These are phyloP conservation scores for Streptopelia turtur DNA, from an alignment of 2,797 vertebrate genomes.

Conservation along the genomic window DNA sequence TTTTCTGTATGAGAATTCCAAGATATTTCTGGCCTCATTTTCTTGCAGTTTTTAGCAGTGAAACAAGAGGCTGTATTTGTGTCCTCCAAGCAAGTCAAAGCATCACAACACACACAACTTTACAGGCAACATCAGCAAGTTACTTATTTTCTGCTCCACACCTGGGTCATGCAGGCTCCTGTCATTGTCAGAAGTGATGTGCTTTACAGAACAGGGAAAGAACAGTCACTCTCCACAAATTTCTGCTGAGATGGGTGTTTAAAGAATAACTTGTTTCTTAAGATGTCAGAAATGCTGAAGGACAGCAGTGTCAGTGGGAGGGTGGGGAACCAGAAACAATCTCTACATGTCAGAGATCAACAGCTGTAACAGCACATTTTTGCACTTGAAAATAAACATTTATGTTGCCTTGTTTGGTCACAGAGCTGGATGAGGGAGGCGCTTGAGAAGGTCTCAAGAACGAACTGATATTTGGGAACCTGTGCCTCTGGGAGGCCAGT, in stretches of 20 bases:
- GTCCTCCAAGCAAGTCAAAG: not conserved
- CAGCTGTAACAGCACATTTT: not conserved
- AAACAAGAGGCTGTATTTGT: not conserved
- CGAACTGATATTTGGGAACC: rapidly evolving
- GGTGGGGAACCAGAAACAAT: not conserved
- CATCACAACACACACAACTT: not conserved
- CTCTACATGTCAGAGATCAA: not conserved
- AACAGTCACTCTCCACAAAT: not conserved
- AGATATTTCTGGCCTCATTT: not conserved
- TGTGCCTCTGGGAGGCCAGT: not conserved
- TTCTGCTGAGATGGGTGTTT: conserved; percentile 5
- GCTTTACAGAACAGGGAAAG: not conserved
- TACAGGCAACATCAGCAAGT: not conserved
- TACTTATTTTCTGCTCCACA: conserved; percentile 11
- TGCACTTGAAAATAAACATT: not conserved
- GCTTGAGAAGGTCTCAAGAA: not conserved
- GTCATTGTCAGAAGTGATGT: not conserved
- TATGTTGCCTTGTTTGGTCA: not conserved
- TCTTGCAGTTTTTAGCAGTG: not conserved
- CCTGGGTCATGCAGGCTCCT: not conserved
- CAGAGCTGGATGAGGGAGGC: not conserved
- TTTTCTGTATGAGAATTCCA: not conserved
- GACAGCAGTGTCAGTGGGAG: not conserved
- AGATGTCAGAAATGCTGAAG: conserved; percentile 11
- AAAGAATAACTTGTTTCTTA: conserved; percentile 1